Percentiles rank a stretch among this genome's conserved stretches.
Evolutionary conservation across 2,113 vertebrate genomes (phyloP).

Genomic region (Sturnira hondurensis): DNA sequence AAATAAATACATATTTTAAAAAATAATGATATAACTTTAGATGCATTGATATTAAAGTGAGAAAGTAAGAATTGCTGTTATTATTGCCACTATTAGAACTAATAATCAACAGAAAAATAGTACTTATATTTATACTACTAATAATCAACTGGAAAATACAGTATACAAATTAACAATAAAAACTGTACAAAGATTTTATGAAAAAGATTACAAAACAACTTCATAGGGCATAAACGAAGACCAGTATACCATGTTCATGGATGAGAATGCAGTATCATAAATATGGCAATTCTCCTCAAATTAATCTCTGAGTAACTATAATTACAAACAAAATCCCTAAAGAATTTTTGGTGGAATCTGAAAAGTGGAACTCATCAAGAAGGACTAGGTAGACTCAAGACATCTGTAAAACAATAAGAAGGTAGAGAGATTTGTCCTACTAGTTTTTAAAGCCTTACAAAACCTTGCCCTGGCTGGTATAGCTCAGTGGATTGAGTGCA

Average conservation of each 20-base stretch:
- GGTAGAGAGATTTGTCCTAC: background rate
- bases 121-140: background rate
- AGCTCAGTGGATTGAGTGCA: too few species aligned
- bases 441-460: background rate
- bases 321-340: conserved; percentile 1
- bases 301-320: background rate
- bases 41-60: background rate
- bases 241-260: background rate
- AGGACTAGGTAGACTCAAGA: background rate
- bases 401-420: background rate
- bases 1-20: too few species aligned
- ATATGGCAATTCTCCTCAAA: background rate
- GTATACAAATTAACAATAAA: conserved; percentile 11
- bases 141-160: conserved; percentile 16
- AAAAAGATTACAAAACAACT: conserved; percentile 27
- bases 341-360: background rate
- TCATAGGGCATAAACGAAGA: conserved; percentile 13
- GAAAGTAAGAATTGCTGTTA: conserved; percentile 35
- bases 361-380: background rate
- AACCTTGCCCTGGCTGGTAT: too few species aligned
- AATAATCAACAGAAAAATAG: background rate
- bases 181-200: background rate
- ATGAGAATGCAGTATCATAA: background rate
- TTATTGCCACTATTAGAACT: background rate
- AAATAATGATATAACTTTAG: background rate